phyloP scores from a whole-genome alignment of 1,140 invertebrate genomes.

The Tenebrio molitor region DNA sequence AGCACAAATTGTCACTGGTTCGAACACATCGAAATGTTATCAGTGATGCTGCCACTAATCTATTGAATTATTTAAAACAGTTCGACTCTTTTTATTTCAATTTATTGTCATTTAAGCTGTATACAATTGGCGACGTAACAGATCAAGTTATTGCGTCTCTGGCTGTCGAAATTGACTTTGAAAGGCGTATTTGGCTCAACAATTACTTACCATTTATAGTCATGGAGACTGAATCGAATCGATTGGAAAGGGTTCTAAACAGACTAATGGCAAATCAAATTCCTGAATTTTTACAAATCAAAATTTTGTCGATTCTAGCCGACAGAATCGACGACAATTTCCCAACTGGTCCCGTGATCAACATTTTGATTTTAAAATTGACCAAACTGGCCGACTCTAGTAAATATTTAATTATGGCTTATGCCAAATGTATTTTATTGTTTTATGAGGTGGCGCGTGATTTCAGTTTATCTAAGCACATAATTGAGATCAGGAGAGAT shows the following conservation, averaged over 20 bases:
- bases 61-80: slow-evolving; percentile 6
- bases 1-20: slow-evolving; percentile 40
- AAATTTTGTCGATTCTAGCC: slow-evolving; percentile 50
- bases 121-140: not conserved
- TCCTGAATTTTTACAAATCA: slow-evolving; percentile 50
- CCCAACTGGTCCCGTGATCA: slow-evolving; percentile 3
- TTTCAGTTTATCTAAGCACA: not conserved
- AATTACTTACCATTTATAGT: slow-evolving; percentile 52
- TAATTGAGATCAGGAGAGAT: slow-evolving; percentile 34
- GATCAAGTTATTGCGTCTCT: slow-evolving; percentile 3
- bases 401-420: slow-evolving; percentile 50
- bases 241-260: slow-evolving; percentile 32
- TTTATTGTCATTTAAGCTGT: slow-evolving; percentile 23
- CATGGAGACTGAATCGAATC: not conserved
- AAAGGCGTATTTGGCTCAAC: slow-evolving; percentile 51
- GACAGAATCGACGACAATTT: slow-evolving; percentile 41
- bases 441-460: slow-evolving; percentile 16
- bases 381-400: slow-evolving; percentile 7
- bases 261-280: slow-evolving; percentile 24
- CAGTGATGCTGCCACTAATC: not conserved
- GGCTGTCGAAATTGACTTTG: slow-evolving; percentile 1
- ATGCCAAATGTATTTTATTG: slow-evolving; percentile 51
- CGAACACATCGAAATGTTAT: not conserved
- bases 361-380: slow-evolving; percentile 41
- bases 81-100: slow-evolving; percentile 38